Evolutionary conservation across 2,888 invertebrate genomes (phyloP), one percentile per base, ranked within the genome.

Genomic region (Idaea aversata): DNA sequence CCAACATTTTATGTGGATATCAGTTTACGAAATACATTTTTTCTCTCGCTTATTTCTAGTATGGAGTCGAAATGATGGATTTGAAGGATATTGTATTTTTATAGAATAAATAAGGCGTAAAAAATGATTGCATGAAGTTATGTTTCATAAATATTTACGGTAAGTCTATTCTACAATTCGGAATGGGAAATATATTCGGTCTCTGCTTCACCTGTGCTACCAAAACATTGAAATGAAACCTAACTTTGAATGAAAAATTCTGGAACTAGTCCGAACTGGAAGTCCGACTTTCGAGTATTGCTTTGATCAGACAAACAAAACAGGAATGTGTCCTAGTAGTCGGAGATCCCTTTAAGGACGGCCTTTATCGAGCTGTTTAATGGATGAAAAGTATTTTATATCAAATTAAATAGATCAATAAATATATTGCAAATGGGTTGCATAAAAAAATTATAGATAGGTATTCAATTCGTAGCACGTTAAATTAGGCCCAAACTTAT

Each of bases 11-110:
- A 16, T 25, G 4, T 25, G 16, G 25, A 60, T 60, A 34, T 15
- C 34, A 34, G 60, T 34, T 60, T 25, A 60, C 34, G 34, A 63
- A 34, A 61, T 16, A 61, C 66, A 38, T 61, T 59, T 47, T 59
- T 57, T 38, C 47, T 47, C 47, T 5, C 47, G 47, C 47, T 47
- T 47, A 10, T 47, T 47, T 47, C 47, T 47, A 47, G 13, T 47
- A 47, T 47, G 47, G 47, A 47, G 13, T 5, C 47, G 47, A 47
- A 47, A 47, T 47, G 47, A 47, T 47, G 47, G 47, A 47, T 47
- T 47, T 47, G 47, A 47, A 47, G 47, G 47, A 47, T 47, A 47
- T 47, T 47, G 47, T 47, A 10, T 47, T 47, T 47, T 47, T 47
- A 47, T 47, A 47, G 47, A 47, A 47, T 47, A 47, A 47, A 47